Evolutionary conservation across 2,797 vertebrate species (phyloP), one percentile per base, ranked within the genome.

Genomic region (Sphenodon punctatus): DNA sequence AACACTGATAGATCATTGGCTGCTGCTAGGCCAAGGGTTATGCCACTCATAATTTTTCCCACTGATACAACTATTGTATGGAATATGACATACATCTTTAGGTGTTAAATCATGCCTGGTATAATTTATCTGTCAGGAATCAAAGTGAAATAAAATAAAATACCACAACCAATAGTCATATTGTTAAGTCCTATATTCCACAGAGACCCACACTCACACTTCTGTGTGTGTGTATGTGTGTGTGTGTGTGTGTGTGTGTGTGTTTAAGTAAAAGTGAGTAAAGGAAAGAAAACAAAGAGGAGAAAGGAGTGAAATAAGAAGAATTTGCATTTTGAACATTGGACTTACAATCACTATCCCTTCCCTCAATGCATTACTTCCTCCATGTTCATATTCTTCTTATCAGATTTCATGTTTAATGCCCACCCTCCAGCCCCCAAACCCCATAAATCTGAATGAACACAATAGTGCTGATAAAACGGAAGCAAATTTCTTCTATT

Each of bases 401-500:
- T 97, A 98, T 99, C 98, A 97, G 97, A 98, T 98, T 96, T 94
- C 92, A 93, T 95, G 94, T 95, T 96, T 96, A 96, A 96, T 94
- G 94, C 96, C 96, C 96, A 95, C 94, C 92, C 94, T 94, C 93
- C 82, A 78, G 87, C 81, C 92, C 84, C 87, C 89, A 88, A 78
- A 77, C 82, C 56, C 81, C 90, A 92, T 92, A 91, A 90, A 69
- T 82, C 91, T 78, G 95, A 96, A 94, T 94, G 96, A 95, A 95
- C 96, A 98, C 97, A 97, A 96, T 95, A 96, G 95, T 32, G 86
- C 94, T 96, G 97, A 98, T 97, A 97, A 98, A 98, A 97, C 58
- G 94, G 91, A 95, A 96, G 97, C 96, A 97, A 97, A 98, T 98
- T 97, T 97, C 97, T 97, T 96, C 97, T 97, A 96, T 97, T 97